Conservation (phyloP, 1,140 invertebrate genomes). For the Latrodectus geometricus region DNA sequence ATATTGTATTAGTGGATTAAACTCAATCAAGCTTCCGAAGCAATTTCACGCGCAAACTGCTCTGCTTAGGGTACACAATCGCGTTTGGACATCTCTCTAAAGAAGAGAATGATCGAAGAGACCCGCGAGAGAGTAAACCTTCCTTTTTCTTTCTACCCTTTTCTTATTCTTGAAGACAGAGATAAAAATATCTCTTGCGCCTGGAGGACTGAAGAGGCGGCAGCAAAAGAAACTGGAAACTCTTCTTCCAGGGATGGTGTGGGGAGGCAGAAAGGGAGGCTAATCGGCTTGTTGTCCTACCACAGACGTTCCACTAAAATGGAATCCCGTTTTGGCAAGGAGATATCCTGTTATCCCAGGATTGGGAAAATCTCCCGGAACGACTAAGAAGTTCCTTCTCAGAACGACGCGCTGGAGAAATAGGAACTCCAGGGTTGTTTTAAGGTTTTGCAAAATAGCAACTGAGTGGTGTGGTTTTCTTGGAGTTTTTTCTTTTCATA, state of each 20-base stretch:
- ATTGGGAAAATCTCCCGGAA: neutral
- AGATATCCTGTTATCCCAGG: neutral
- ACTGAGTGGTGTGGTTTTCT: neutral
- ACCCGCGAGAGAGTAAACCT: neutral
- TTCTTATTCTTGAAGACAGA: neutral
- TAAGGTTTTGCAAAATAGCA: neutral
- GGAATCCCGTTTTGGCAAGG: neutral
- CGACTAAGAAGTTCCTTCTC: neutral
- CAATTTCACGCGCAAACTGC: neutral
- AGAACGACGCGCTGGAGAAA: neutral
- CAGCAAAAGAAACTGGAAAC: neutral
- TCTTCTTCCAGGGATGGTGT: neutral
- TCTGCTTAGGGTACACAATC: neutral
- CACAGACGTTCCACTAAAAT: neutral
- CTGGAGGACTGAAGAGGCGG: neutral
- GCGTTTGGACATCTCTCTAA: neutral
- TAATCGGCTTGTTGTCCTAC: slow-evolving; percentile 1
- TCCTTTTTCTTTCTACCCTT: neutral
- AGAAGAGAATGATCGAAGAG: neutral
- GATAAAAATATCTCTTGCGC: neutral
- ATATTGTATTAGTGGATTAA: too few relatives aligned
- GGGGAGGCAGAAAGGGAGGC: too few relatives aligned
- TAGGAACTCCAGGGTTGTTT: neutral
- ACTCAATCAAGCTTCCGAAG: neutral
- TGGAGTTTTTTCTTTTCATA: too few relatives aligned